A percentile compares a stretch with the other conserved stretches of the same genome.
Evolutionary conservation across 2,113 vertebrate genomes (phyloP).

Genomic region (Noctilio leporinus): DNA sequence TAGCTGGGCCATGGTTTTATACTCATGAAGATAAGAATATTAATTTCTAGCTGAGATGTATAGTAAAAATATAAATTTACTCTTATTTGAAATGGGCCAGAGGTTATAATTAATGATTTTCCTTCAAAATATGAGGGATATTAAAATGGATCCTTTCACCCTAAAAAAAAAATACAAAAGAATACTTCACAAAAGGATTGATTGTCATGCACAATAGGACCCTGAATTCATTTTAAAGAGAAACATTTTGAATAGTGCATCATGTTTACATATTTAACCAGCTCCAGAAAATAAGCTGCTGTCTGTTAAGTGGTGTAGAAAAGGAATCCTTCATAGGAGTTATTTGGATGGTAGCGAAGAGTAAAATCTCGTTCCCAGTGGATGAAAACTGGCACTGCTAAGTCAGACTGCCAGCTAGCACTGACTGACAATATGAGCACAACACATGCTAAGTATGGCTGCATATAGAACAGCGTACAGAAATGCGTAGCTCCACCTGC

Average conservation of each 20-base stretch:
- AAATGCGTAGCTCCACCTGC: background rate
- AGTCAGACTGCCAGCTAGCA: background rate
- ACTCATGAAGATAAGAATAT: background rate
- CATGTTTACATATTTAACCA: background rate
- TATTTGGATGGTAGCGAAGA: background rate
- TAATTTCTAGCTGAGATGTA: background rate
- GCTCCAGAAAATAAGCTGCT: background rate
- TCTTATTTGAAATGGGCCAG: slow-evolving; percentile 22
- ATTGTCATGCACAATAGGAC: background rate
- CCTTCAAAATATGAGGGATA: background rate
- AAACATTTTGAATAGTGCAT: background rate
- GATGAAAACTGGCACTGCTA: background rate
- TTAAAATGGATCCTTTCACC: background rate
- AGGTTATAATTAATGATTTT: slow-evolving; percentile 9
- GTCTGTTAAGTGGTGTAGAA: background rate
- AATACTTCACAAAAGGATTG: background rate
- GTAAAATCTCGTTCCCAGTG: background rate
- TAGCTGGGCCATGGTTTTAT: background rate
- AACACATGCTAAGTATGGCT: background rate
- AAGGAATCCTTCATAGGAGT: background rate
- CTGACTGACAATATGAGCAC: background rate
- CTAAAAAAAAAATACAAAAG: slow-evolving; percentile 35
- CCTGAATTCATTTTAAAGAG: slow-evolving; percentile 1
- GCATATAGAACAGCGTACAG: background rate
- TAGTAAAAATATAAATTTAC: background rate